Evolutionary conservation across 2,113 vertebrate genomes (phyloP), one percentile per base, ranked within the genome.

Genomic region (Ictidomys tridecemlineatus): DNA sequence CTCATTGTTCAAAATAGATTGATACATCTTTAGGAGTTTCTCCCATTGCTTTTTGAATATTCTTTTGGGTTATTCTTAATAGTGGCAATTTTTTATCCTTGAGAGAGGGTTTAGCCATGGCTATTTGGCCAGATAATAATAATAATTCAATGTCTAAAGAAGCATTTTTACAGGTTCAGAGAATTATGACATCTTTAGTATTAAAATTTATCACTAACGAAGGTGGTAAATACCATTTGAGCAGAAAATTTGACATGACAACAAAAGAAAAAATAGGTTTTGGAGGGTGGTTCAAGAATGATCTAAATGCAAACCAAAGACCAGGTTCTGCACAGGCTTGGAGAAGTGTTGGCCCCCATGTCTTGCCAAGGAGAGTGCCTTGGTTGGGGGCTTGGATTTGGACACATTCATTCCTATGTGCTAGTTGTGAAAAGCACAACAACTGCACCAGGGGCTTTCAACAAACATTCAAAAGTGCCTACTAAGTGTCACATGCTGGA

Each of bases 41-140:
- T 72, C 77, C 61, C 78, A 3, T 84, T 93, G 73, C 53, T 61
- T 39, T 26, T 30, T 72, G 67, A 85, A 58, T 92, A 73, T 95
- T 96, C 37, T 82, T 85, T 72, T 63, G 72, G 69, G 58, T 72
- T 82, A 89, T 91, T 80, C 56, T 96, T 89, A 84, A 4, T 34
- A 56, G 70, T 84, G 65, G 45, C 34, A 78, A 39, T 56, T 93
- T 89, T 90, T 86, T 63, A 92, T 32, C 34, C n/a, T 67, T 77
- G 34, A 79, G 30, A 24, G 77, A 80, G 16, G 16, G n/a, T 37
- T 69, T 91, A 82, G 34, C 61, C 53, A 20, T 58, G 37, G 37
- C 61, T 87, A 5, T 94, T 74, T 76, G 74, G 58, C 30, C 8
- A 65, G 58, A 74, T 84, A 42, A 70, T n/a, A 61, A 87, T 48